Base-by-base conservation (phyloP, 2,888 invertebrate species). In the Molorchus minor region DNA sequence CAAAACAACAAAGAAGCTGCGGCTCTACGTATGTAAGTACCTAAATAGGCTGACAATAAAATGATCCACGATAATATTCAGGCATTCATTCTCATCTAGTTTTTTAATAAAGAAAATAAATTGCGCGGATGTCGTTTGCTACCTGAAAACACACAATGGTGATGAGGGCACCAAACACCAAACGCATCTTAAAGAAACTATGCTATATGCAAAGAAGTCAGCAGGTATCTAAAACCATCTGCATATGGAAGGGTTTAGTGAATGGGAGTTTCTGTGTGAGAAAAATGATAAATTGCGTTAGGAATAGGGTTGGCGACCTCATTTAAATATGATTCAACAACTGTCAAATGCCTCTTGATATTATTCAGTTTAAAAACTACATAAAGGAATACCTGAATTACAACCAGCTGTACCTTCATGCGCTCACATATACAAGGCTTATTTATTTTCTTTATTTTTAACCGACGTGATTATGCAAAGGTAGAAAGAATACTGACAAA, bases 271-370 rank as follows among this genome's bases (percentile, higher is more conserved):
- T 73, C 70, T 71, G 71, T 75, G 75, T 75, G 76, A 72, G 63
- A 73, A 75, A 76, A 75, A 77, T 77, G 77, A 77, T 77, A 77
- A 78, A 77, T 77, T 78, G 56, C 46, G 41, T 58, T 56, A 41
- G 69, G 67, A 68, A 66, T 69, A 65, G 65, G 69, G 67, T 66
- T 63, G 68, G 71, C 71, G 75, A 68, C 72, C 75, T 77, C 71
- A 77, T 78, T 77, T 79, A 76, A 79, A 78, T 79, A 78, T 79
- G 73, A 79, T 79, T 79, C 78, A 77, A 71, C 72, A 78, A 77
- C 77, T 79, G 77, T 78, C 79, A 78, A 77, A 76, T 76, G 74
- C 75, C 77, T 77, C 76, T 75, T 69, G 69, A 70, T 69, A 69
- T 71, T 75, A 78, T 78, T 79, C 77, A 77, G 78, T 79, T 77